Conservation (phyloP, 2,888 invertebrate species). For the Bhutanitis thaidina region DNA sequence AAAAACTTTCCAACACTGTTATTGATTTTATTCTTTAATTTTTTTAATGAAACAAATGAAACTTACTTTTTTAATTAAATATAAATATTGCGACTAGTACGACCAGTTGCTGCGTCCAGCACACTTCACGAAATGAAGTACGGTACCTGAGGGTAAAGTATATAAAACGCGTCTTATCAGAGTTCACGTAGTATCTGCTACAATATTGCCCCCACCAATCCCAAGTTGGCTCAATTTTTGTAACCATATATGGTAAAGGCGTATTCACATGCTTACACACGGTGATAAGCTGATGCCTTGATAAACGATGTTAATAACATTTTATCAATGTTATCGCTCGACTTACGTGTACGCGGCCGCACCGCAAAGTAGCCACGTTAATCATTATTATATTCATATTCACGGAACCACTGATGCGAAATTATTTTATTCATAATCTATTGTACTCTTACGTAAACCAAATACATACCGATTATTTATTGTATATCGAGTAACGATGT, state of each 20-base stretch:
- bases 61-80: constrained; percentile 58
- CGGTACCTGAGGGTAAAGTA: constrained; percentile 71
- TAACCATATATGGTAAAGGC: constrained; percentile 89
- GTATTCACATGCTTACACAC: constrained; percentile 42
- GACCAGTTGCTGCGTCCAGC: constrained; percentile 61
- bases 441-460: too few relatives aligned
- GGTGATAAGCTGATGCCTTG: constrained; percentile 41
- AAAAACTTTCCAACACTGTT: constrained; percentile 20
- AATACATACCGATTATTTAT: too few relatives aligned
- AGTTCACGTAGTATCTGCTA: constrained; percentile 72
- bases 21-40: not conserved
- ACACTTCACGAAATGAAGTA: constrained; percentile 65
- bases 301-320: constrained; percentile 40
- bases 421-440: constrained; percentile 13
- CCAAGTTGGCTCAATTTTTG: constrained; percentile 79
- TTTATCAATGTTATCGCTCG: constrained; percentile 29
- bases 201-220: constrained; percentile 82
- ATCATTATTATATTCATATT: constrained; percentile 8
- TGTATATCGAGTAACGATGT: too few relatives aligned
- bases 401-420: constrained; percentile 14
- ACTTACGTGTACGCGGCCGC: constrained; percentile 8
- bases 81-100: constrained; percentile 49
- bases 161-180: constrained; percentile 77
- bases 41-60: constrained; percentile 24
- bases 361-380: constrained; percentile 6